Evolutionary conservation across 1,140 invertebrate species (phyloP), one percentile per base, ranked within the genome.

Genomic region (Drosophila bipectinata): DNA sequence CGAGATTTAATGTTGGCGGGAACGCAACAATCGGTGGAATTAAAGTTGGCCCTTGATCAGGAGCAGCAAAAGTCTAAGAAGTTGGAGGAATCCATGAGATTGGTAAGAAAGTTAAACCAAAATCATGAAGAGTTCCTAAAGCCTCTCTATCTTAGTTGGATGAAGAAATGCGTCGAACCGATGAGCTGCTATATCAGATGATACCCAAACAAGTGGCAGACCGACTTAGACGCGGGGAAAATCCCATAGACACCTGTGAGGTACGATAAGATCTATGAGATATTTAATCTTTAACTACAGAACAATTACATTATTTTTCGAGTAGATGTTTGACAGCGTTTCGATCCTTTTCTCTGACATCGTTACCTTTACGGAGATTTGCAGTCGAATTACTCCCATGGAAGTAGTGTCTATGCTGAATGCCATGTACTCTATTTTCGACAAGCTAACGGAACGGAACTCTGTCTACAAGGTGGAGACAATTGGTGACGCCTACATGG

Each of bases 121-220:
- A n/a, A n/a, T n/a, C n/a, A n/a, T n/a, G n/a, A n/a, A n/a, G n/a
- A n/a, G n/a, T n/a, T n/a, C n/a, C n/a, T n/a, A n/a, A n/a, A n/a
- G 15, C 15, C 15, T 15, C 15, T 15, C 15, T 15, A 1, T 15
- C 15, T 15, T 15, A 98, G 92, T 91, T 99, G 72, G 98, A 99
- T 88, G 96, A 97, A 63, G 98, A 99, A 92, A 99, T 99, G 97
- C 96, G 96, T 80, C 93, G 97, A 60, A 99, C 98, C 0, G 98
- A 99, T 89, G 97, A 98, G 72, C 92, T 99, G 1, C 92, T 99
- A 0, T 99, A 99, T 92, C 98, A 99, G 93, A 99, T 99, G 98
- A 99, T 99, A 93, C 98, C 98, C 5, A 99, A 98, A 92, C 96
- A 97, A 92, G 98, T 99, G 0, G 98, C 98, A 0, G 98, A 99